Evolutionary conservation across 2,888 invertebrate species (phyloP), one percentile per base, ranked within the genome.

Genomic region (Drosophila gaucha): DNA sequence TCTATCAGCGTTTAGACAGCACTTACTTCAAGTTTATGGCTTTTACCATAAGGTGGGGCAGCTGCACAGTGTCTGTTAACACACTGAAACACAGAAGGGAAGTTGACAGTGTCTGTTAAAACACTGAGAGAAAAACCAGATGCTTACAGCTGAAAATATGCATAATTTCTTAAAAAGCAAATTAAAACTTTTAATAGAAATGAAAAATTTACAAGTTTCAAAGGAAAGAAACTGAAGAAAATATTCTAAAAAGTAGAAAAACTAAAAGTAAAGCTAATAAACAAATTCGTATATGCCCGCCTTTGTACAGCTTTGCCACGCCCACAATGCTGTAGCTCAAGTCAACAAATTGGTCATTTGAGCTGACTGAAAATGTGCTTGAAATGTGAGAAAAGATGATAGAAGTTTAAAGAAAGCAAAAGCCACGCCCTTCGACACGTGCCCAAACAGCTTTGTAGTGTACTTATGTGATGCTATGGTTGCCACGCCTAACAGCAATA

Each of bases 1-100:
- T 52, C 18, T 60, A 59, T 57, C 71, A 86, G 46, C 80, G 74
- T 86, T 82, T 82, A 88, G 89, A 80, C 64, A 60, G 78, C 62
- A 78, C 69, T 76, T 73, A 66, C 88, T 67, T 73, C 44, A 65
- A 59, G 73, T 46, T 46, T 47, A 20, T 33, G 6, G 12, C 33
- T 47, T 47, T 16, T 16, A 4, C 14, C 43, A 26, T 12, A 44
- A 28, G 43, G 16, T 24, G 6, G 10, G 9, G 24, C 5, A 4
- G 18, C 44, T 20, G 0, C 3, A 12, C 18, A 12, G 12, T 2
- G n/a, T 20, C 1, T 12, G 43, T 6, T 9, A 10, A 10, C 16
- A 14, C 43, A 43, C 43, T 43, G 26, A 10, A 16, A 2, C 3
- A 44, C 16, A 44, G 16, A 12, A 0, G 4, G 10, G 2, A 2